Base-by-base conservation (phyloP, 2,888 invertebrate species). In the Meta bourneti region DNA sequence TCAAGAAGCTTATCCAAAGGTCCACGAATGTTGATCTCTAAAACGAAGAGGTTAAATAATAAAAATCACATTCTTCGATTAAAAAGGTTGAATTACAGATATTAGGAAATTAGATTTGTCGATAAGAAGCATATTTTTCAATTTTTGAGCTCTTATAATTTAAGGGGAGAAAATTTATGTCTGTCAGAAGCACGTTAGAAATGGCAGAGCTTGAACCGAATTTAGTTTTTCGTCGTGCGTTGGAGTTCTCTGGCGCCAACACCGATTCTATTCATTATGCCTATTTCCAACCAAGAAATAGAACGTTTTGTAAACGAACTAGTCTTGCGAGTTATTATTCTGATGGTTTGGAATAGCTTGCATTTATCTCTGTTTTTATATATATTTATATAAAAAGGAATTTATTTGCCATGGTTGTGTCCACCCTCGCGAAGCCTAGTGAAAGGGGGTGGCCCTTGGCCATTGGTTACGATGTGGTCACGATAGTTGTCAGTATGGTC, bases 401-500 rank as follows among this genome's bases (percentile, higher is more conserved):
- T 75, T 70, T 81, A 80, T 82, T 52, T 87, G 79, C 80, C 69
- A 79, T 78, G 83, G 34, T 34, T 34, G 34, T 34, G 34, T 89
- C 84, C 71, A 71, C 75, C 83, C 72, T 87, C 79, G 49, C 19
- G 72, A 20, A 52, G 16, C 71, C 82, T 78, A 82, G 51, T 20
- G 13, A 51, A 74, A 52, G 87, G 80, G 48, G 71, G 72, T 54
- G 87, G 79, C 52, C 71, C 49, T 34, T 71, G 52, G 20, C 70
- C 90, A 20, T 81, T 83, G 89, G 92, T 92, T 92, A 92, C 86
- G 92, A 92, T 69, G 92, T 92, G 54, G 92, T 92, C 77, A 92
- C 92, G 54, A 89, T 89, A 71, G 92, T 92, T 61, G 92, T 92
- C 20, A 92, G 80, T 69, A 92, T 92, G 75, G 92, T 88, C 70